A percentile compares a stretch with the other conserved stretches of the same genome.
Conservation (phyloP, 2,797 vertebrate genomes). For the Rhinatrema bivittatum region DNA sequence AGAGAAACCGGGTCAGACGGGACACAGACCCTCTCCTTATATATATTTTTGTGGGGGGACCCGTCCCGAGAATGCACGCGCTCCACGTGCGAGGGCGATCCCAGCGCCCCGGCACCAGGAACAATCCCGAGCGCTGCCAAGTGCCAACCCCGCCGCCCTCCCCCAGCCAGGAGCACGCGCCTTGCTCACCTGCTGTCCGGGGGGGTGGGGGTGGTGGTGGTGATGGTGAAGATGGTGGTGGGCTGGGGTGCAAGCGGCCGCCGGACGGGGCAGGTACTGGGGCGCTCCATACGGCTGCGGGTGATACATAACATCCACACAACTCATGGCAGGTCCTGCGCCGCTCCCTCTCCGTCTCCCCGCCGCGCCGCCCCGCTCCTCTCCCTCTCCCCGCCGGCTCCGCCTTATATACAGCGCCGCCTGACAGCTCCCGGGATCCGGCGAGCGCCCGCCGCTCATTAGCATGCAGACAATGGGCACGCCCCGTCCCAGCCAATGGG, state of each 20-base stretch:
- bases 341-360: constrained; percentile 6
- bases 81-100: neutral
- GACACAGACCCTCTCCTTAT: no score
- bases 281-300: constrained; percentile 80
- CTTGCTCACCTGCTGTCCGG: constrained; percentile 72
- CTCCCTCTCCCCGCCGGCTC: constrained; percentile 1
- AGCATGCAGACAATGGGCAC: constrained; percentile 27
- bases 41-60: no score
- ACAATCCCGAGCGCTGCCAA: neutral
- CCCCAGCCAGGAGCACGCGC: no score
- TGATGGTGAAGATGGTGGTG: constrained; percentile 65
- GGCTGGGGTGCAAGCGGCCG: constrained; percentile 67
- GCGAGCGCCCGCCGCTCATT: constrained; percentile 10
- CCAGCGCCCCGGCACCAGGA: no score
- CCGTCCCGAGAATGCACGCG: no score
- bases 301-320: constrained; percentile 92
- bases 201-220: no score
- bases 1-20: no score
- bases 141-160: neutral
- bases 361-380: constrained; percentile 11
- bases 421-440: neutral
- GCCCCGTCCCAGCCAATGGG: constrained; percentile 15
- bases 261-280: constrained; percentile 62
- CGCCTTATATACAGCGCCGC: constrained; percentile 19
- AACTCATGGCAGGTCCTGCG: constrained; percentile 77